phyloP scores from a whole-genome alignment of 2,888 invertebrate genomes.

The Tillus elongatus region DNA sequence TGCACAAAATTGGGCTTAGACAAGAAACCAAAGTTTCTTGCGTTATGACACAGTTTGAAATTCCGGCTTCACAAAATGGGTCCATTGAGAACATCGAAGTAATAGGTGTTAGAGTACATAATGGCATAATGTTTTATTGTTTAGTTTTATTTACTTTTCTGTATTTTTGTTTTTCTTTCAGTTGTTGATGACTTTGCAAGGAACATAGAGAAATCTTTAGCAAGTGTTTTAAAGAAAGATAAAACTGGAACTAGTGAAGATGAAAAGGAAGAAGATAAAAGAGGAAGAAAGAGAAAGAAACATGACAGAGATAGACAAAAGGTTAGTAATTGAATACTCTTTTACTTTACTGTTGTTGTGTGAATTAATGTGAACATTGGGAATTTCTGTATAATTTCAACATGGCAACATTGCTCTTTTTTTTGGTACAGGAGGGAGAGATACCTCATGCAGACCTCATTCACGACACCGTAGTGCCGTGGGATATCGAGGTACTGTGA shows the following conservation, averaged over 20 bases:
- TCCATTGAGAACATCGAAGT: too few relatives aligned
- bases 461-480: too few relatives aligned
- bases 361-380: too few relatives aligned
- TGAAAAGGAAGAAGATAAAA: constrained; percentile 45
- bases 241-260: constrained; percentile 33
- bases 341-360: background rate
- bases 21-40: too few relatives aligned
- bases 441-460: too few relatives aligned
- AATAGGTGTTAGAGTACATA: background rate
- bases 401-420: too few relatives aligned
- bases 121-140: background rate
- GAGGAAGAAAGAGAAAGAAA: constrained; percentile 51
- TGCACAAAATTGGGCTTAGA: too few relatives aligned
- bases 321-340: constrained; percentile 29
- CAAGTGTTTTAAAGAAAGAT: constrained; percentile 64
- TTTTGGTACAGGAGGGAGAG: too few relatives aligned
- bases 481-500: too few relatives aligned
- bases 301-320: constrained; percentile 43
- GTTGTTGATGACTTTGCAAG: constrained; percentile 66
- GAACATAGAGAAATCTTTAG: constrained; percentile 69
- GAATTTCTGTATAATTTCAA: too few relatives aligned
- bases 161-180: constrained; percentile 14
- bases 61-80: too few relatives aligned
- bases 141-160: background rate
- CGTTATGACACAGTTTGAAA: too few relatives aligned